Conservation (phyloP, 2,888 invertebrate genomes). For the Spatulosminthurus flaviceps region DNA sequence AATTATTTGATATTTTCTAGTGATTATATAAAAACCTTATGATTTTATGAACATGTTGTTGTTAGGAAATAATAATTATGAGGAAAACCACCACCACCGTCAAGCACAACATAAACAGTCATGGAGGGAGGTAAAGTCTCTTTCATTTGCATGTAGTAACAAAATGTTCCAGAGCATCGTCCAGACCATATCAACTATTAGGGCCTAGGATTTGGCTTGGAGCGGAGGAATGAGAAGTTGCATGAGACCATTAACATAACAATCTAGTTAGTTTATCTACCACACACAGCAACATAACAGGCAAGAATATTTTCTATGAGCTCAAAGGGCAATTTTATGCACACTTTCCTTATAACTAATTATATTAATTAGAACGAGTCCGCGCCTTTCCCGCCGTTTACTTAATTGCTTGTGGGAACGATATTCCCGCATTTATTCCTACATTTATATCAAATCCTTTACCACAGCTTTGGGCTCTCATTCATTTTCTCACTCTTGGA, state of each 20-base stretch:
- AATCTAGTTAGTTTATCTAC: slow-evolving; percentile 18
- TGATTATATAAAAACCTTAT: too few relatives aligned
- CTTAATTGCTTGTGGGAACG: slow-evolving; percentile 36
- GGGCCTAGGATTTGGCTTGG: too few relatives aligned
- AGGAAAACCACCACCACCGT: too few relatives aligned
- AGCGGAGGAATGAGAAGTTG: neutral
- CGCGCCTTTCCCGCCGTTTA: slow-evolving; percentile 21
- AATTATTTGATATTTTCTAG: too few relatives aligned
- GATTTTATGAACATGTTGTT: too few relatives aligned
- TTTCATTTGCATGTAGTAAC: too few relatives aligned
- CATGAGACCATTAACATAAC: slow-evolving; percentile 9
- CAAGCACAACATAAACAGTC: too few relatives aligned
- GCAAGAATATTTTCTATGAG: neutral
- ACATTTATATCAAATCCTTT: neutral
- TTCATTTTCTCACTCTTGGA: too few relatives aligned
- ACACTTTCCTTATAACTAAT: neutral
- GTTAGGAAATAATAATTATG: too few relatives aligned
- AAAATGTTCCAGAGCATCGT: too few relatives aligned
- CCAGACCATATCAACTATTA: too few relatives aligned
- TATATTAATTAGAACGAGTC: slow-evolving; percentile 6
- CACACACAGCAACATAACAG: neutral
- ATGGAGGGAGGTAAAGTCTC: too few relatives aligned
- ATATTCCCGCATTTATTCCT: neutral
- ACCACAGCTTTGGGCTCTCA: neutral
- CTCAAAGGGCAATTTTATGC: neutral